phyloP scores from a whole-genome alignment of 2,888 invertebrate genomes.

The Dasysyrphus tricinctus region DNA sequence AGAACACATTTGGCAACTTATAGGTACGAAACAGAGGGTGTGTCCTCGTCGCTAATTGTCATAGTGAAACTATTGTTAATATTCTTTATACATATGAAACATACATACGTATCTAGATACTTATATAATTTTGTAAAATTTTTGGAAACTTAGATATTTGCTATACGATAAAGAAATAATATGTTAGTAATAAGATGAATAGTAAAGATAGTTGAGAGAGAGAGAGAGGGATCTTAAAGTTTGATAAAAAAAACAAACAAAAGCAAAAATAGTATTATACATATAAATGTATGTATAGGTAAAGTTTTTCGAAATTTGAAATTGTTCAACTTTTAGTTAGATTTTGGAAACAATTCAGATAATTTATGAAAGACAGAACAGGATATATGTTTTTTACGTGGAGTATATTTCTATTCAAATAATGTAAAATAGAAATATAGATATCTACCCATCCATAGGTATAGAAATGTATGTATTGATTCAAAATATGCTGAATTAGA shows the following conservation, averaged over 20 bases:
- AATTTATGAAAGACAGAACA: slow-evolving; percentile 57
- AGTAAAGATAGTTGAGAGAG: background rate
- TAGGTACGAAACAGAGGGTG: slow-evolving; percentile 67
- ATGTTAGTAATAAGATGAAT: background rate
- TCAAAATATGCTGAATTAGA: background rate
- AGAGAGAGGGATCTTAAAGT: background rate
- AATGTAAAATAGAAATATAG: background rate
- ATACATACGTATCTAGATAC: background rate
- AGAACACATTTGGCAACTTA: slow-evolving; percentile 47
- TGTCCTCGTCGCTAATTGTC: slow-evolving; percentile 72
- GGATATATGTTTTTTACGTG: slow-evolving; percentile 4
- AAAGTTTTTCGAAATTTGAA: slow-evolving; percentile 42
- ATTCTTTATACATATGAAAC: background rate
- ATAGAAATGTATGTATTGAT: background rate
- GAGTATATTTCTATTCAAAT: slow-evolving; percentile 42
- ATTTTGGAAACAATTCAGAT: slow-evolving; percentile 72
- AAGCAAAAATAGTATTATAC: background rate
- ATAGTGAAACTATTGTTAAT: slow-evolving; percentile 70
- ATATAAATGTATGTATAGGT: background rate
- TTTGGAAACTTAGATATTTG: slow-evolving; percentile 21
- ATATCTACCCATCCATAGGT: background rate
- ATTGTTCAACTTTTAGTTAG: slow-evolving; percentile 32
- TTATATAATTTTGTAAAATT: background rate
- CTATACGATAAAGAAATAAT: background rate
- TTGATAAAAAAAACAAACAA: background rate